Evolutionary conservation across 2,113 vertebrate species (phyloP).

Genomic region (Leptosomus discolor): DNA sequence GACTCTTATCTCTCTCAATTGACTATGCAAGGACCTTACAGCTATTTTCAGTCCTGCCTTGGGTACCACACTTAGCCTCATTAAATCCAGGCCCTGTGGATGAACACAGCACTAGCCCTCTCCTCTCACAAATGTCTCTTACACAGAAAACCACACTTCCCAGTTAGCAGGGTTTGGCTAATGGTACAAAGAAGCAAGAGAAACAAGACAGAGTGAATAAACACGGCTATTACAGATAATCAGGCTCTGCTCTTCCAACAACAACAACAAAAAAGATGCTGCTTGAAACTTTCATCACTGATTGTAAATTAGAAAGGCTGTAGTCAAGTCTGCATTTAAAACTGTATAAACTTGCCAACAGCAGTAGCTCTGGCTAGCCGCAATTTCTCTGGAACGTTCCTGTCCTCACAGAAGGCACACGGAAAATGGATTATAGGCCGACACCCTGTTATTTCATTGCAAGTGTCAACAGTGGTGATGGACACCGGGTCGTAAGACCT

Average conservation of each 20-base stretch:
- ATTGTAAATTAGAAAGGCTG: not conserved
- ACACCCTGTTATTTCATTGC: not conserved
- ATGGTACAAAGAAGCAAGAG: not conserved
- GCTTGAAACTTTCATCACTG: not conserved
- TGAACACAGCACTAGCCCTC: not conserved
- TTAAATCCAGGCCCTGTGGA: not conserved
- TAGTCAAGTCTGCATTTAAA: not conserved
- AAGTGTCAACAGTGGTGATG: not conserved
- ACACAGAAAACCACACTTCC: not conserved
- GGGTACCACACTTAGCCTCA: not conserved
- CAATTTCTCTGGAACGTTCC: not conserved
- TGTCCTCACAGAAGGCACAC: not conserved
- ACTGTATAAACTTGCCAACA: not conserved
- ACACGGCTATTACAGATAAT: not conserved
- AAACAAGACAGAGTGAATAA: not conserved
- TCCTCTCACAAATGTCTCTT: not conserved
- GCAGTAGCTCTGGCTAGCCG: not conserved
- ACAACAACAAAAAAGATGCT: not conserved
- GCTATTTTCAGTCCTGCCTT: not conserved
- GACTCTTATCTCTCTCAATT: not conserved
- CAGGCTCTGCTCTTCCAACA: not conserved
- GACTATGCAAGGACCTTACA: not conserved
- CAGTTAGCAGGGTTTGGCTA: not conserved
- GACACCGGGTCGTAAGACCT: not conserved
- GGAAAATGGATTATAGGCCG: not conserved